These are phyloP conservation scores for Augochlorella aurata DNA, from an alignment of 2,888 invertebrate species.

Conservation along the genomic window DNA sequence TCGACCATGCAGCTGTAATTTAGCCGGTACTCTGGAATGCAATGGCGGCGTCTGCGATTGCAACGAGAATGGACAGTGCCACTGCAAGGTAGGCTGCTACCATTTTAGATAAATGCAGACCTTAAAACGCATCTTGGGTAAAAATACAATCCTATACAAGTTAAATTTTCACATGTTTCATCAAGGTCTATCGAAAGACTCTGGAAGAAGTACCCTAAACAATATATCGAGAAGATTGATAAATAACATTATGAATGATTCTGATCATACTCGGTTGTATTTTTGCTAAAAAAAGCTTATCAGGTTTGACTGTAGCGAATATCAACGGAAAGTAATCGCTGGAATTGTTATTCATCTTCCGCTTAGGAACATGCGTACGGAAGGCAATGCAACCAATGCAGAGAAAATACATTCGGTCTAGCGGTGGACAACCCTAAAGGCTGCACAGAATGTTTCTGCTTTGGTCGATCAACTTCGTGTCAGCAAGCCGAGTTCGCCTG, in stretches of 20 bases:
- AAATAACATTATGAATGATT: too few species aligned
- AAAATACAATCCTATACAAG: background rate
- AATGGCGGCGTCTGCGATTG: constrained; percentile 87
- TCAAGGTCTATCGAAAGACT: too few species aligned
- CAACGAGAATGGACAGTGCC: constrained; percentile 90
- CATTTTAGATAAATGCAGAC: too few species aligned
- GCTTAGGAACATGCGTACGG: constrained; percentile 91
- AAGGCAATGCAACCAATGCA: constrained; percentile 91
- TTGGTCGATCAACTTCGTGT: constrained; percentile 92
- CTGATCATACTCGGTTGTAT: too few species aligned
- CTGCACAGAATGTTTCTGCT: constrained; percentile 98
- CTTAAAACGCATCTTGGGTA: background rate
- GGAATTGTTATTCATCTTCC: background rate
- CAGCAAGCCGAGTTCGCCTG: constrained; percentile 91
- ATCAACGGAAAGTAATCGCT: background rate
- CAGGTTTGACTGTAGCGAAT: too few species aligned
- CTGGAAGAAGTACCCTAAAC: too few species aligned
- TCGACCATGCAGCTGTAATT: constrained; percentile 91
- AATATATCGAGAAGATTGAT: too few species aligned
- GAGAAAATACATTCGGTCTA: constrained; percentile 93
- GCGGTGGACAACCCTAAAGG: constrained; percentile 90
- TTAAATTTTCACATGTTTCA: too few species aligned
- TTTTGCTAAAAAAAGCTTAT: too few species aligned
- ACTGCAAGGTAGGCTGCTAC: constrained; percentile 88
- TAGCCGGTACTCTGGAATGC: constrained; percentile 87